Evolutionary conservation across 2,797 vertebrate genomes (phyloP), one percentile per base, ranked within the genome.

Genomic region (Geotrypetes seraphini): DNA sequence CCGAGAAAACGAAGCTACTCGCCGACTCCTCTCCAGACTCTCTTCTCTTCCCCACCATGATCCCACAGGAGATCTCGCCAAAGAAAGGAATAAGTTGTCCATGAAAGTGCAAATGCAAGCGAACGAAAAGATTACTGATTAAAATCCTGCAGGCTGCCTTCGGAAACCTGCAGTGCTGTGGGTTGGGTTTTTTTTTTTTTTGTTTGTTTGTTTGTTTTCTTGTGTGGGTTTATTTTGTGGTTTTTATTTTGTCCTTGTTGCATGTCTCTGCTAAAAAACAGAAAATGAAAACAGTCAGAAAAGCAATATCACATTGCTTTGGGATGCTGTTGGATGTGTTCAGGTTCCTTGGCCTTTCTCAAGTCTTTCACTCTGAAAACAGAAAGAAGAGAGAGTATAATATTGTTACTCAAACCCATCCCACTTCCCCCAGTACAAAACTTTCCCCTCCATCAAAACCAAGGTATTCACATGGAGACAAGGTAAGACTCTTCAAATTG

Each of bases 331-430:
- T 85, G 87, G 66, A 68, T 62, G 69, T 78, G 87, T 90, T 99
- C 93, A 99, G 89, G 96, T 96, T 93, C 94, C 94, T 85, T 98
- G 93, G 91, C 91, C 92, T 84, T 99, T 97, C 84, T 97, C 94
- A 95, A 97, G 90, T 97, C 91, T 92, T 90, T 97, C 93, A 84
- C 94, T 95, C 96, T 99, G 90, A 50, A 91, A 91, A 78, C 79
- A 69, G 85, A 80, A 78, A 55, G 69, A 74, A 64, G 50, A 64
- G 52, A 37, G 53, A 59, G 37, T 40, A 19, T 29, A 50, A 66
- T 15, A 57, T 33, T 49, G 69, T 28, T 6, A 36, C 8, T 40
- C n/a, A n/a, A n/a, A n/a, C n/a, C 8, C 18, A n/a, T n/a, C n/a
- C n/a, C n/a, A n/a, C n/a, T n/a, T n/a, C n/a, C n/a, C n/a, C n/a